phyloP scores from a whole-genome alignment of 1,140 invertebrate species.

The Papilio machaon region DNA sequence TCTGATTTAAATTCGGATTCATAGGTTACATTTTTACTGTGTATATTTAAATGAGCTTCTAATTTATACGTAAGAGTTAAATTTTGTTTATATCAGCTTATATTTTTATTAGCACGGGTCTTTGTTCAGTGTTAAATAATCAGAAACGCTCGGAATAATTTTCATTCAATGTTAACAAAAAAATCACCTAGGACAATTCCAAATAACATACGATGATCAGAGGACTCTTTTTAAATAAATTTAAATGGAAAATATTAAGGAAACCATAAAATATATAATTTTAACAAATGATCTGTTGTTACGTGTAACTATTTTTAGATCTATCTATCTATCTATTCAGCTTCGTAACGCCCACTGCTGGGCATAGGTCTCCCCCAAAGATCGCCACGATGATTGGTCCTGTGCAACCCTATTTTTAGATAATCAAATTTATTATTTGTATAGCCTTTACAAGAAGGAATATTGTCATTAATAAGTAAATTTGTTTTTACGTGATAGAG shows the following conservation, averaged over 20 bases:
- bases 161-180: no score
- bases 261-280: no score
- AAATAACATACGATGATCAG: no score
- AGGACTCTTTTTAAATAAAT: no score
- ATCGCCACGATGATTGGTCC: no score
- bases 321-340: no score
- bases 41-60: slow-evolving; percentile 2
- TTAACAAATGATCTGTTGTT: not conserved
- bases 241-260: no score
- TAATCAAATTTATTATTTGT: not conserved
- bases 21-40: not conserved
- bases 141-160: no score
- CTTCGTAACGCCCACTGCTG: no score
- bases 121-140: not conserved
- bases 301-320: not conserved
- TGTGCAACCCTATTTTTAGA: not conserved
- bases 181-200: no score
- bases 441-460: not conserved
- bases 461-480: not conserved
- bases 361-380: no score
- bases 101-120: not conserved
- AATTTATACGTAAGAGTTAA: slow-evolving; percentile 5
- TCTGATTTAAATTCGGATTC: slow-evolving; percentile 1
- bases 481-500: not conserved
- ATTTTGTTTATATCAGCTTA: slow-evolving; percentile 6